Evolutionary conservation across 2,113 vertebrate species (phyloP).

Genomic region (Procavia capensis): DNA sequence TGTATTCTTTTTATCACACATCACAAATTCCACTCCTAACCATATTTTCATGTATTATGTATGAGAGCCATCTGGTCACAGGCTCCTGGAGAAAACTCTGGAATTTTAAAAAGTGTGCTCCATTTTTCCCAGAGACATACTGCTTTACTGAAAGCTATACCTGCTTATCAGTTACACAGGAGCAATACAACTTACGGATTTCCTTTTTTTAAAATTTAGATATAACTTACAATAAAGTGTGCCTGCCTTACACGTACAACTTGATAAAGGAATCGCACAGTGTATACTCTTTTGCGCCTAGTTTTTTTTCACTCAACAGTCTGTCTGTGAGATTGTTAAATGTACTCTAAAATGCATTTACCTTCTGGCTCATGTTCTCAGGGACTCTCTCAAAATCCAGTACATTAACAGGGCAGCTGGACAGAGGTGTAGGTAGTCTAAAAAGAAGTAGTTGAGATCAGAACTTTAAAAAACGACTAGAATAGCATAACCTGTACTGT

Average conservation of each 20-base stretch:
- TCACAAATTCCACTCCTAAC: constrained; percentile 81
- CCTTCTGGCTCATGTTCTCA: constrained; percentile 56
- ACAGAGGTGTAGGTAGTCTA: neutral
- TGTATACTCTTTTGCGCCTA: neutral
- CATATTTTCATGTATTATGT: constrained; percentile 84
- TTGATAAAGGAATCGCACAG: neutral
- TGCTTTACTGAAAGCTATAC: neutral
- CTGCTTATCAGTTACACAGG: neutral
- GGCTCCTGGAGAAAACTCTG: constrained; percentile 79
- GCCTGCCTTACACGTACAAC: neutral
- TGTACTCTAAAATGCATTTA: constrained; percentile 68
- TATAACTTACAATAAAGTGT: constrained; percentile 28
- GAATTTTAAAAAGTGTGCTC: constrained; percentile 64
- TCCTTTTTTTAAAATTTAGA: neutral
- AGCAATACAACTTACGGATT: constrained; percentile 33
- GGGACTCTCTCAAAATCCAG: constrained; percentile 73
- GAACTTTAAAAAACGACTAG: neutral
- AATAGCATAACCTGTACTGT: neutral
- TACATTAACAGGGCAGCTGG: constrained; percentile 58
- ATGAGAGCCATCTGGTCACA: constrained; percentile 85
- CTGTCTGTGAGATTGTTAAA: neutral
- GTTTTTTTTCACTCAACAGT: constrained; percentile 39
- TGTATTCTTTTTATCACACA: constrained; percentile 77
- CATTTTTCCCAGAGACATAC: constrained; percentile 57
- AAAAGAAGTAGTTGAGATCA: constrained; percentile 10